Evolutionary conservation across 1,140 invertebrate genomes (phyloP).

Genomic region (Pteromalus puparum): DNA sequence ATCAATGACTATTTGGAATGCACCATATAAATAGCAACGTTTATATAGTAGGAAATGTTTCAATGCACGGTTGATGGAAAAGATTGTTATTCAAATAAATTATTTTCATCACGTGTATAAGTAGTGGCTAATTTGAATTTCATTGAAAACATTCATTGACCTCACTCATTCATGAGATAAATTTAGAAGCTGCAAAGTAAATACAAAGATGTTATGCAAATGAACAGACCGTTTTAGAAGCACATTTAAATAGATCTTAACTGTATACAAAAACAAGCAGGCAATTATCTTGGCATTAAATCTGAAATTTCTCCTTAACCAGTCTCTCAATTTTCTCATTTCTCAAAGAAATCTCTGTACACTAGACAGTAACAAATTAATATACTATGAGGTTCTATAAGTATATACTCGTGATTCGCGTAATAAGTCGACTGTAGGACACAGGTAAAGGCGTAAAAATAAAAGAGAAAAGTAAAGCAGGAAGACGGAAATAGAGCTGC

Average conservation of each 20-base stretch:
- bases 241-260: neutral
- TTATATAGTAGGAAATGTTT: too few species aligned
- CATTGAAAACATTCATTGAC: neutral
- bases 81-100: too few species aligned
- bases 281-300: neutral
- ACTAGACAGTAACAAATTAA: too few species aligned
- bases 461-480: too few species aligned
- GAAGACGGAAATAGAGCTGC: neutral
- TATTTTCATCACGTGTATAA: neutral
- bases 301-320: neutral
- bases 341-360: too few species aligned
- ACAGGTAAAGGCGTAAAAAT: too few species aligned
- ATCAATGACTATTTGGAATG: too few species aligned
- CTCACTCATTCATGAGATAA: neutral
- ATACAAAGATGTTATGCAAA: neutral
- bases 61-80: too few species aligned
- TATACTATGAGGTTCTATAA: too few species aligned
- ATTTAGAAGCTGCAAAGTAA: neutral
- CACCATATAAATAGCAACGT: too few species aligned
- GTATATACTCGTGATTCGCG: too few species aligned
- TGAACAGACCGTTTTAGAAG: neutral
- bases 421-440: too few species aligned
- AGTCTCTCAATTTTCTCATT: neutral
- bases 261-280: neutral
- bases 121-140: neutral